These are phyloP conservation scores for Sylvia atricapilla DNA, from an alignment of 2,113 vertebrate genomes.

Conservation along the genomic window DNA sequence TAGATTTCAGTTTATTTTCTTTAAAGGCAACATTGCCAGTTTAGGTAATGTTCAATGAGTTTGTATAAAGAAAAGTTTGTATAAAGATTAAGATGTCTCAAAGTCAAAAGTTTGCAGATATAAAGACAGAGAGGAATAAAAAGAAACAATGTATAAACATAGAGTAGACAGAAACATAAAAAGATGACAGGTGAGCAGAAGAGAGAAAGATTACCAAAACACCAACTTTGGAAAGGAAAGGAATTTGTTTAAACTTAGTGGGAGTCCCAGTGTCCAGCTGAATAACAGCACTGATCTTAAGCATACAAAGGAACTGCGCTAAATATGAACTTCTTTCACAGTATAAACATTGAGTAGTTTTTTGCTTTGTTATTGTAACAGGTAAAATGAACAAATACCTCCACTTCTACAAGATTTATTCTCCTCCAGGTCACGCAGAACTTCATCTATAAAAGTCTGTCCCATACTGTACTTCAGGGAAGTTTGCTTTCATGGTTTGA, in stretches of 20 bases:
- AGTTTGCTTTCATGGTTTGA: background rate
- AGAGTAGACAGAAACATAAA: background rate
- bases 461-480: background rate
- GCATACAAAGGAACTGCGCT: background rate
- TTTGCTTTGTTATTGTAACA: background rate
- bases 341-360: background rate
- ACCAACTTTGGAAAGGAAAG: background rate
- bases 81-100: background rate
- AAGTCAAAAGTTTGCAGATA: slow-evolving; percentile 15
- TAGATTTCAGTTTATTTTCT: background rate
- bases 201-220: background rate
- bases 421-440: background rate
- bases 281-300: background rate
- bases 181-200: background rate
- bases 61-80: slow-evolving; percentile 34
- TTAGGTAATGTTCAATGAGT: slow-evolving; percentile 30
- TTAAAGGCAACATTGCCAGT: background rate
- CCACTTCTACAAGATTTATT: background rate
- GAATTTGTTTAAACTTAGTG: background rate
- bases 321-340: background rate
- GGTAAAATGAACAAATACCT: background rate
- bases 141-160: background rate
- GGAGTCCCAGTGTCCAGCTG: background rate
- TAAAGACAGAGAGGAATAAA: background rate
- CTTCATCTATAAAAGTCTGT: background rate